These are phyloP conservation scores for Molothrus aeneus DNA, from an alignment of 2,797 vertebrate genomes.

Conservation along the genomic window DNA sequence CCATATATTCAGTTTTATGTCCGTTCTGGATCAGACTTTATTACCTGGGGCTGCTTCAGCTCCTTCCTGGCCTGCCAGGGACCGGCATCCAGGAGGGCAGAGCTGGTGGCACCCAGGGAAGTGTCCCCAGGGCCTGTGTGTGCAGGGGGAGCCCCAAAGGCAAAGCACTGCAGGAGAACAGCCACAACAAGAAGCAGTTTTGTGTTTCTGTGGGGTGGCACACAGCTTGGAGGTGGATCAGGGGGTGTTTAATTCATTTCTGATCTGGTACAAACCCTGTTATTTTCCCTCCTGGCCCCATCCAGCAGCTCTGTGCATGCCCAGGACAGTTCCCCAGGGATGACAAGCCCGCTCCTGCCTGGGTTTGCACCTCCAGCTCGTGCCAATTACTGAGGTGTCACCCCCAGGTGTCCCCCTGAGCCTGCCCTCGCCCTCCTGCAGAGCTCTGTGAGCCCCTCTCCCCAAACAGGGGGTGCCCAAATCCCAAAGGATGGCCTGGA, in stretches of 20 bases:
- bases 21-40: background rate
- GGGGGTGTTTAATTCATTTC: accelerated
- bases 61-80: background rate
- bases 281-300: background rate
- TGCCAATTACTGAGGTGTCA: background rate
- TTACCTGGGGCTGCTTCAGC: background rate
- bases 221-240: background rate
- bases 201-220: accelerated
- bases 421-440: background rate
- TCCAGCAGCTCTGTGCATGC: background rate
- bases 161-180: background rate
- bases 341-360: background rate
- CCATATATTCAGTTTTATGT: background rate
- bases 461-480: background rate
- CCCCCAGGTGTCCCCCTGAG: background rate
- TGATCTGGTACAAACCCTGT: background rate
- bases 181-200: accelerated
- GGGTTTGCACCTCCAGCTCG: background rate
- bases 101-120: background rate
- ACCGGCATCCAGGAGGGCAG: background rate
- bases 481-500: background rate
- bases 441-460: background rate
- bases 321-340: background rate
- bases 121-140: background rate
- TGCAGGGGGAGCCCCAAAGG: background rate